Conservation (phyloP, 2,113 vertebrate species). For the Scomber japonicus region DNA sequence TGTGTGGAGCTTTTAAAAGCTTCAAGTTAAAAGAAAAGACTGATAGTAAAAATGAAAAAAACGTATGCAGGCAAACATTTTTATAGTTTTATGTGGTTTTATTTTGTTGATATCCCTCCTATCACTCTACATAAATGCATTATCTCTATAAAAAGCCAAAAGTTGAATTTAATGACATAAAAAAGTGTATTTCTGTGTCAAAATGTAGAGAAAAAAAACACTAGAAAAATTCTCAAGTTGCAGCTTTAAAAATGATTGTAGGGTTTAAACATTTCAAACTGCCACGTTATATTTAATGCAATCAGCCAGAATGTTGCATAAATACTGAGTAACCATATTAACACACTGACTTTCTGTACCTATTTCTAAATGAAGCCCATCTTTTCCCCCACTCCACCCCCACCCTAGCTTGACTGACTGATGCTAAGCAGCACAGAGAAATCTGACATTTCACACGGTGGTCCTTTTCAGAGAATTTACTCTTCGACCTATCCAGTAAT, state of each 20-base stretch:
- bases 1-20: background rate
- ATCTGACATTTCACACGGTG: slow-evolving; percentile 49
- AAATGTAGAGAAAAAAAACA: background rate
- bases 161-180: background rate
- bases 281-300: background rate
- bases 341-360: background rate
- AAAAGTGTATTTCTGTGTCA: background rate
- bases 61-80: background rate
- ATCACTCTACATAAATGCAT: background rate
- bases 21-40: background rate
- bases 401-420: background rate
- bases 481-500: slow-evolving; percentile 61
- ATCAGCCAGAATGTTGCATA: background rate
- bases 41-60: background rate
- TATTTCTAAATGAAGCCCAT: background rate
- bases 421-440: background rate
- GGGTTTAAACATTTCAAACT: background rate
- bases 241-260: background rate
- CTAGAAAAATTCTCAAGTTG: background rate
- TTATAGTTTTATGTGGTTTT: background rate
- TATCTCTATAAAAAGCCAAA: background rate
- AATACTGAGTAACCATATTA: background rate
- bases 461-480: slow-evolving; percentile 51
- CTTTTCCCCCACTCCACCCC: too few species aligned
- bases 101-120: background rate